Evolutionary conservation across 1,140 invertebrate species (phyloP).

Genomic region (Papilio machaon): DNA sequence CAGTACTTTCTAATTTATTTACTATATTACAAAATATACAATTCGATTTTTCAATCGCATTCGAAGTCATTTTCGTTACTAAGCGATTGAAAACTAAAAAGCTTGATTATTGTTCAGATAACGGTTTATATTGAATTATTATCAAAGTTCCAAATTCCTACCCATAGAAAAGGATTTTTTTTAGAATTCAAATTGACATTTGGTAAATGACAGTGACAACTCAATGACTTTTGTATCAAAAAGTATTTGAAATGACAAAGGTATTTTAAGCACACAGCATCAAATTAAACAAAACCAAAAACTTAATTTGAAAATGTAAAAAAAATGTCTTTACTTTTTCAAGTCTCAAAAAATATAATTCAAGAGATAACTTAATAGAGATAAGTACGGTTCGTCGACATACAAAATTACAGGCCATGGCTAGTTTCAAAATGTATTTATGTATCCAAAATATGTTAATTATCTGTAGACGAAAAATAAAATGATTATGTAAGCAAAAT

Average conservation of each 20-base stretch:
- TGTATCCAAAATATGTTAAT: no score
- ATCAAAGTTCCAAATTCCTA: neutral
- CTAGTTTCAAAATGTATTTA: no score
- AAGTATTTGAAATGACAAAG: neutral
- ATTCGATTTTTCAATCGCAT: conserved; percentile 51
- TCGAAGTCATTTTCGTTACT: conserved; percentile 44
- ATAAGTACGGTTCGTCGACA: no score
- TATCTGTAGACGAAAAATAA: no score
- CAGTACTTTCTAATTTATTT: conserved; percentile 81
- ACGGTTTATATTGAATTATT: neutral
- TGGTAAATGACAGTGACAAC: neutral
- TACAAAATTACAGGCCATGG: no score
- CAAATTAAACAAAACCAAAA: no score
- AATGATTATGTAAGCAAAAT: neutral
- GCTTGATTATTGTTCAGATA: neutral
- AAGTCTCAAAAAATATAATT: no score
- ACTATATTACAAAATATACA: conserved; percentile 90
- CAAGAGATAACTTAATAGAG: no score
- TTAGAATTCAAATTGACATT: conserved; percentile 2
- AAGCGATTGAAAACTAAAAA: neutral
- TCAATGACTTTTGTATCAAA: neutral
- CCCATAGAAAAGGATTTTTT: neutral
- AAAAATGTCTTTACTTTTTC: no score
- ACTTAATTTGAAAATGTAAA: no score
- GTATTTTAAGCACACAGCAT: neutral